Base-by-base conservation (phyloP, 2,888 invertebrate genomes). In the Andrena bucephala region DNA sequence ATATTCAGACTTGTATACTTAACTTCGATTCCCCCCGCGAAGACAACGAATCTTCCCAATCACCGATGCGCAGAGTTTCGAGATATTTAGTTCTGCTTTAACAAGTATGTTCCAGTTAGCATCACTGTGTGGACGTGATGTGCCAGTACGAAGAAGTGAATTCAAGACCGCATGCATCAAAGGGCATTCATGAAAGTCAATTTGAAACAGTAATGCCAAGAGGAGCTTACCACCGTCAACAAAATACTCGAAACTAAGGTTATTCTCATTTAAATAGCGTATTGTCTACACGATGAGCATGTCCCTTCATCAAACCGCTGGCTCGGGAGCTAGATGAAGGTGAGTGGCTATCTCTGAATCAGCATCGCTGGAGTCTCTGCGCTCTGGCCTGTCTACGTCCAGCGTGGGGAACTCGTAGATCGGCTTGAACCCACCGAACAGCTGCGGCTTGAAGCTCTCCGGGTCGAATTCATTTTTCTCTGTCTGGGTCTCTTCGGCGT, bases 351-450 rank as follows among this genome's bases (percentile, higher is more conserved):
- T 27, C 20, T 87, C 84, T 5, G 68, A n/a, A 7, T 81, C 50
- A 1, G n/a, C 24, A 2, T 77, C 76, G 10, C 20, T n/a, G 6
- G 68, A 50, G 7, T 86, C 85, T 3, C 75, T 70, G 31, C 62
- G 67, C 7, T 81, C 81, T 27, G 77, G 48, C 10, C 76, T 60
- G 6, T 88, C 90, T 1, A 86, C 88, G 5, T 89, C 84, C 24
- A 92, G 90, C 3, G 85, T 73, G 0, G 93, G 93, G 59, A 94
- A 93, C 70, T 94, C 93, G 91, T 97, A 97, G 71, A 96, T 96
- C 0, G 96, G 96, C 88, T 96, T 95, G 87, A 96, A 96, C 0
- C 96, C 96, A 3, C 96, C 96, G 85, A 96, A 96, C 24, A 96
- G 92, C 87, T 96, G 96, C 0, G 96, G 96, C 84, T 96, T 96